A percentile compares a stretch with the other conserved stretches of the same genome.
These are phyloP conservation scores for Ardeotis arabs DNA, from an alignment of 2,113 vertebrate species.

Conservation along the genomic window DNA sequence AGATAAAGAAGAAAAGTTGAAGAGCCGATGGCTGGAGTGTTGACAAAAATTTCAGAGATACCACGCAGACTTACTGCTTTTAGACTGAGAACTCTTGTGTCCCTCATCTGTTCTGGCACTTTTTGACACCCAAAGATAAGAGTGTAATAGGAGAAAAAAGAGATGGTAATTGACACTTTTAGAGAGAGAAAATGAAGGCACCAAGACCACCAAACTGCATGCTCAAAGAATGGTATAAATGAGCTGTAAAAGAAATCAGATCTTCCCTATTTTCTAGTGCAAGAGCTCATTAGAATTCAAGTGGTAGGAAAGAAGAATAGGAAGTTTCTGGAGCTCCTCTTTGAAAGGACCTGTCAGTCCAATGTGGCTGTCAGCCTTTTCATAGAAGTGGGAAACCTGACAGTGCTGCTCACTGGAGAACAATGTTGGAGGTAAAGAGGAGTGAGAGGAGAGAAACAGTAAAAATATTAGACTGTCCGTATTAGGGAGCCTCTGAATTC, in stretches of 20 bases:
- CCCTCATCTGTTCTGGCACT: constrained; percentile 25
- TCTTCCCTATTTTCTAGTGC: not conserved
- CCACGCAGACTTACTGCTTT: not conserved
- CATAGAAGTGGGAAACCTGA: not conserved
- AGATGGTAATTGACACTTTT: not conserved
- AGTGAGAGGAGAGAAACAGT: not conserved
- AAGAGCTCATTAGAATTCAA: not conserved
- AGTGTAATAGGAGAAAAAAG: not conserved
- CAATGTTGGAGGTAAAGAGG: not conserved
- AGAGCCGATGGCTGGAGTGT: not conserved
- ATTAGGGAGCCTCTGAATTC: not conserved
- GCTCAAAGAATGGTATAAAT: not conserved
- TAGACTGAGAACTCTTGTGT: not conserved
- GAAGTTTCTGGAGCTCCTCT: not conserved
- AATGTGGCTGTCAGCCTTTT: not conserved
- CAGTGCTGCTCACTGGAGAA: not conserved
- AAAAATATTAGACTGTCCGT: not conserved
- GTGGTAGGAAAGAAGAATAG: not conserved
- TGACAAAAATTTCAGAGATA: not conserved
- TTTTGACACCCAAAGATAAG: not conserved
- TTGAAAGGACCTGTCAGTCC: not conserved
- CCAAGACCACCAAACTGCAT: not conserved
- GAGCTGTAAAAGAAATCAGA: not conserved
- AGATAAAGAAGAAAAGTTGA: not conserved
- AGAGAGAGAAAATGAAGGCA: not conserved